A percentile compares a stretch with the other conserved stretches of the same genome.
Conservation (phyloP, 2,797 vertebrate genomes). For the Hyperoplus lanceolatus region DNA sequence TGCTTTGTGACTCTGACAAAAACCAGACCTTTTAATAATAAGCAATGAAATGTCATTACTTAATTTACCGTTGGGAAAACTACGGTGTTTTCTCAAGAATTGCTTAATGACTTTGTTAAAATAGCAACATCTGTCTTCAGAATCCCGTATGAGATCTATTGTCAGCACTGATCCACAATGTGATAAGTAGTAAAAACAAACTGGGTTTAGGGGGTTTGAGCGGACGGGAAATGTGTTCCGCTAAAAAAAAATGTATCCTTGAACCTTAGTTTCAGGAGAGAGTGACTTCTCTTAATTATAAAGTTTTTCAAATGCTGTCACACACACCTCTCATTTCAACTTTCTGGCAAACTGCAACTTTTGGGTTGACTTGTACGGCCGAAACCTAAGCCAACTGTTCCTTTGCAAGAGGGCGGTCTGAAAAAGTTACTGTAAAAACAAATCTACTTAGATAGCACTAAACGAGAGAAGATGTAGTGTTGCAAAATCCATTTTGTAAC, state of each 20-base stretch:
- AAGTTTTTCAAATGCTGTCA: background rate
- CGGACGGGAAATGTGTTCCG: background rate
- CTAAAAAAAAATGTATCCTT: slow-evolving; percentile 5
- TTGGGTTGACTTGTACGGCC: background rate
- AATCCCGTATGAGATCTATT: slow-evolving; percentile 1
- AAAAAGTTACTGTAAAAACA: background rate
- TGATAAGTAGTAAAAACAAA: slow-evolving; percentile 16
- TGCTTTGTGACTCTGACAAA: slow-evolving; percentile 26
- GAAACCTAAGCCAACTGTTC: background rate
- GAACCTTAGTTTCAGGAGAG: background rate
- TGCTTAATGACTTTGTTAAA: slow-evolving; percentile 6
- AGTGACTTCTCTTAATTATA: background rate
- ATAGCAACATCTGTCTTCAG: background rate
- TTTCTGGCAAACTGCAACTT: background rate
- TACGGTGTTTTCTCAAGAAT: background rate
- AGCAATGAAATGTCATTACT: slow-evolving; percentile 30
- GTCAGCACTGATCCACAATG: slow-evolving; percentile 3
- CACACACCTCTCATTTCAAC: background rate
- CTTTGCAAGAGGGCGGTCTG: background rate
- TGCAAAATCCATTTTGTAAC: background rate
- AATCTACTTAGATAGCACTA: background rate
- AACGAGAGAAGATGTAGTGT: background rate
- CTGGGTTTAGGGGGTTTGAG: background rate
- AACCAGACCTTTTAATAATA: slow-evolving; percentile 19
- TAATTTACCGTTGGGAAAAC: background rate